These are phyloP conservation scores for Micrastur ruficollis DNA, from an alignment of 2,797 vertebrate genomes.

Conservation along the genomic window DNA sequence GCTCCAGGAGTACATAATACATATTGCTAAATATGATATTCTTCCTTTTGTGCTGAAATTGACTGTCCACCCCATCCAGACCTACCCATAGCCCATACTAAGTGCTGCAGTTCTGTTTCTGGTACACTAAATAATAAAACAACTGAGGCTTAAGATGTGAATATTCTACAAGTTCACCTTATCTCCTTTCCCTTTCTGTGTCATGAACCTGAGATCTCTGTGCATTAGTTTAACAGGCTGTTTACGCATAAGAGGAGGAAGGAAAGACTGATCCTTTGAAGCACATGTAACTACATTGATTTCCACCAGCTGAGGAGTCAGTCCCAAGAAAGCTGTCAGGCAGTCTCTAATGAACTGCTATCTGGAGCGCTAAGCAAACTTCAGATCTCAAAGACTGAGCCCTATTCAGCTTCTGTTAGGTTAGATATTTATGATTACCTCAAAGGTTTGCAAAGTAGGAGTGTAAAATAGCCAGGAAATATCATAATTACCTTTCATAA, in stretches of 20 bases:
- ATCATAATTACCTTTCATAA: neutral
- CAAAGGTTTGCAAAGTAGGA: neutral
- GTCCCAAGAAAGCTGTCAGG: neutral
- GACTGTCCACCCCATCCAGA: neutral
- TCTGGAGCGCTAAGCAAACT: neutral
- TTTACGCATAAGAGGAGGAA: neutral
- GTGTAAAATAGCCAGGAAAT: neutral
- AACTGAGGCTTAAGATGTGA: neutral
- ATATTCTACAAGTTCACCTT: neutral
- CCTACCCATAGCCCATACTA: neutral
- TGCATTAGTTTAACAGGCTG: constrained; percentile 6
- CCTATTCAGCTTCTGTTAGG: neutral
- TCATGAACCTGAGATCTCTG: neutral
- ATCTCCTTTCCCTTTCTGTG: neutral
- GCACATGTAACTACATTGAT: neutral
- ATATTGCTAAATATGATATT: neutral
- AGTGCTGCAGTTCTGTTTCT: neutral
- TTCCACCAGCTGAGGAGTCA: neutral
- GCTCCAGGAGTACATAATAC: neutral
- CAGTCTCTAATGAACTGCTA: neutral
- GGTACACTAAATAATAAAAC: neutral
- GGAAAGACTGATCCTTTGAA: neutral
- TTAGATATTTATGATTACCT: neutral
- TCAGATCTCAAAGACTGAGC: neutral
- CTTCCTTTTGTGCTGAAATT: neutral